Evolutionary conservation across 2,113 vertebrate genomes (phyloP), one percentile per base, ranked within the genome.

Genomic region (Perca flavescens): DNA sequence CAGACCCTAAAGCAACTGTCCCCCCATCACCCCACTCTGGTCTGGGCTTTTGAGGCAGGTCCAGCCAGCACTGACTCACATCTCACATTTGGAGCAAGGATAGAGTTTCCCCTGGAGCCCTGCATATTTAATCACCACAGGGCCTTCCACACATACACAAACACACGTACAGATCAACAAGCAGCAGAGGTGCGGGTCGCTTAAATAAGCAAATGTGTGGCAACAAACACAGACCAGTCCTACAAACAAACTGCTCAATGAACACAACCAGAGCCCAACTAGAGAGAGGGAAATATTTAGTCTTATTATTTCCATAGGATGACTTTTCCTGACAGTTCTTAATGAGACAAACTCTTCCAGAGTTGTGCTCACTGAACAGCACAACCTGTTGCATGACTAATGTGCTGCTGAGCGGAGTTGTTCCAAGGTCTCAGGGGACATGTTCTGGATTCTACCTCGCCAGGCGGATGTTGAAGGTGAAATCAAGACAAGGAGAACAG

Each of bases 401-500:
- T 91, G 88, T 86, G 85, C 88, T 86, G 90, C 91, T 88, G 83
- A 91, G 92, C 78, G 1, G 88, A 88, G 88, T 87, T 85, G 89
- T 91, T 90, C 86, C 85, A 89, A 87, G 85, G 90, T 90, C 90
- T 85, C 92, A 7, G 78, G 88, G 91, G 93, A 92, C 88, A 52
- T 92, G 94, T 93, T 92, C 93, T 91, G 92, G 93, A 92, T 94
- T 91, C 84, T 91, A 89, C 91, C 88, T 89, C 79, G 76, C 88
- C 83, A 81, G 89, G 88, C 89, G 91, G 92, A 94, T 94, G 91
- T 91, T 93, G 91, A 93, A 93, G 93, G 92, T 94, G 91, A 93
- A 94, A 93, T 89, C 89, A 88, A 93, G 90, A 92, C 92, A 89
- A 86, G 82, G 80, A 91, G 91, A 92, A 94, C 93, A 93, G 89